Conservation (phyloP, 2,888 invertebrate genomes). For the Athripsodes cinereus region DNA sequence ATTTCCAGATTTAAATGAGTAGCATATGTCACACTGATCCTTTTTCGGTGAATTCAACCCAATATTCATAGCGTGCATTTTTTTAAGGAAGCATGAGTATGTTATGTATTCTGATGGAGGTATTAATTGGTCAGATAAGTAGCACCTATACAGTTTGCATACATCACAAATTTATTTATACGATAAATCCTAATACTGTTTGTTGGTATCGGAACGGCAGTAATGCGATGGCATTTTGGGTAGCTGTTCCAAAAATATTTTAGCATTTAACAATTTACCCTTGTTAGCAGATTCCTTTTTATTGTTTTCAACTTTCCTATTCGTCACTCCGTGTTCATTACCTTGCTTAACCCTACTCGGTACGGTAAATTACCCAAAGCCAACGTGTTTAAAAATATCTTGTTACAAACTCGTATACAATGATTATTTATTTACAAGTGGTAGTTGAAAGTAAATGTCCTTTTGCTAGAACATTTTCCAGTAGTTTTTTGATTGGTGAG, state of each 20-base stretch:
- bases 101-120: not conserved
- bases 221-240: too few species aligned
- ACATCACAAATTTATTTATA: not conserved
- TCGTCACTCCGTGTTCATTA: not conserved
- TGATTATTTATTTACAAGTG: too few species aligned
- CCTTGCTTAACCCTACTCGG: not conserved
- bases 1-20: not conserved
- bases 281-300: too few species aligned
- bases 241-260: too few species aligned
- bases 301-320: not conserved
- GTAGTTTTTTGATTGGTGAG: too few species aligned
- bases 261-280: not conserved
- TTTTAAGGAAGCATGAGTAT: not conserved
- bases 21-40: not conserved
- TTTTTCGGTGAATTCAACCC: not conserved
- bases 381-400: too few species aligned
- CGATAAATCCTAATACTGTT: not conserved
- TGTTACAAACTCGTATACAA: too few species aligned
- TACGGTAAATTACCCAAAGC: too few species aligned
- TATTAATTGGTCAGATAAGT: not conserved
- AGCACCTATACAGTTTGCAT: not conserved
- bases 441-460: too few species aligned
- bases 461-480: too few species aligned
- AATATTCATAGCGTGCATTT: not conserved
- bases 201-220: too few species aligned